These are phyloP conservation scores for Galago senegalensis DNA, from an alignment of 2,797 vertebrate genomes.

Conservation along the genomic window DNA sequence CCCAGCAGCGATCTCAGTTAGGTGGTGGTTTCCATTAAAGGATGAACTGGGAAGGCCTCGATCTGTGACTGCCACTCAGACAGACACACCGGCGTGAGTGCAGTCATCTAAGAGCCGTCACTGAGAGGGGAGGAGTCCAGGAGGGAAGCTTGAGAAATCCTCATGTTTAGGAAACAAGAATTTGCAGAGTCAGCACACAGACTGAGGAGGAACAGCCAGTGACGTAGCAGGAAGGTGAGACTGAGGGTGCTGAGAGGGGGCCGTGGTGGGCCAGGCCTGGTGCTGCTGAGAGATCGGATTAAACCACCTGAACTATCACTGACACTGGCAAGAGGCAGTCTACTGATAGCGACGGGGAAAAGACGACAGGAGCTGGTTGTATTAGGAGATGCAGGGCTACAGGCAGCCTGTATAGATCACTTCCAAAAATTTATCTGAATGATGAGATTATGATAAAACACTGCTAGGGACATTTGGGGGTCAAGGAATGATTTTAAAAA, in stretches of 20 bases:
- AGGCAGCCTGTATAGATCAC: not conserved
- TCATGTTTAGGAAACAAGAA: not conserved
- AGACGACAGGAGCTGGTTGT: not conserved
- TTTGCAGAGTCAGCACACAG: not conserved
- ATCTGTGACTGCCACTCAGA: not conserved
- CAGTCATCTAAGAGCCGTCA: not conserved
- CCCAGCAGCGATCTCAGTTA: not conserved
- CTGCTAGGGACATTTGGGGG: not conserved
- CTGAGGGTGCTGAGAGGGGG: no score
- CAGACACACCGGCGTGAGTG: not conserved
- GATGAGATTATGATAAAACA: not conserved
- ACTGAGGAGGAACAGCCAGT: not conserved
- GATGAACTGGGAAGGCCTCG: not conserved
- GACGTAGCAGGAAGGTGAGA: not conserved
- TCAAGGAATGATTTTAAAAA: not conserved
- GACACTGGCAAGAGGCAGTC: not conserved
- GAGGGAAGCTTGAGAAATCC: not conserved
- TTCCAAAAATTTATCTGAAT: not conserved
- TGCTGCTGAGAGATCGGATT: no score
- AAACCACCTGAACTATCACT: not conserved
- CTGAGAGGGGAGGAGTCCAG: not conserved
- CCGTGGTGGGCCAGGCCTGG: not conserved
- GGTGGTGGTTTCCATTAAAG: not conserved
- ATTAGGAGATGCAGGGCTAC: not conserved
- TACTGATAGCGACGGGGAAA: not conserved